Base-by-base conservation (phyloP, 2,888 invertebrate species). In the Drosophila gaucha region DNA sequence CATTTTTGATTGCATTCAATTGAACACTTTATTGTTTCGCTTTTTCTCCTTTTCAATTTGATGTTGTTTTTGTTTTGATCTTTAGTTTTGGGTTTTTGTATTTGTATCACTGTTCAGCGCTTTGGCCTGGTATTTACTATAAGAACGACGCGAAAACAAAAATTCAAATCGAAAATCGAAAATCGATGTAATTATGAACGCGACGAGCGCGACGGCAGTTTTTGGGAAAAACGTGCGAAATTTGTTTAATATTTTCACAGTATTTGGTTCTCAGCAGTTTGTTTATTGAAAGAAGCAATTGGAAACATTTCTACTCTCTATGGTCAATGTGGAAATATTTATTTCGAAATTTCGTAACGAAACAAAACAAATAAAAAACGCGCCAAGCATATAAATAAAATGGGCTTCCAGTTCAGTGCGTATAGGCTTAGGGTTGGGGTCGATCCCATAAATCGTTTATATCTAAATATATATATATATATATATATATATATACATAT, bases 341-440 rank as follows among this genome's bases (percentile, higher is more conserved):
- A 64, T 70, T 82, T 85, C 59, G 54, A 69, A 67, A 82, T 86
- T 78, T 72, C 80, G 86, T 71, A 79, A 87, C 67, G 41, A 67
- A 80, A 80, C 62, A 80, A 78, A 77, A 72, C 79, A 85, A 82
- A 85, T 59, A 67, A 59, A 67, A 58, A 74, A 59, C 70, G 70
- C 74, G 60, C 55, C 36, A 36, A 69, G 86, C 74, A 76, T 85
- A 80, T 84, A 83, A 85, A 74, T 74, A 72, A 77, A 83, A 79
- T 84, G 71, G 73, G 51, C 72, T 62, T 76, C 50, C 46, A 70
- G 57, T 41, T 64, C 49, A 57, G 39, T 54, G 30, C 22, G 60
- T n/a, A 35, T 66, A 39, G 59, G 52, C 43, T 57, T 59, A 70
- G 72, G 57, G 56, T 55, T 73, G 60, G 62, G 35, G n/a, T 6